A percentile compares a stretch with the other conserved stretches of the same genome.
Conservation (phyloP, 2,888 invertebrate species). For the Augochlorella aurata region DNA sequence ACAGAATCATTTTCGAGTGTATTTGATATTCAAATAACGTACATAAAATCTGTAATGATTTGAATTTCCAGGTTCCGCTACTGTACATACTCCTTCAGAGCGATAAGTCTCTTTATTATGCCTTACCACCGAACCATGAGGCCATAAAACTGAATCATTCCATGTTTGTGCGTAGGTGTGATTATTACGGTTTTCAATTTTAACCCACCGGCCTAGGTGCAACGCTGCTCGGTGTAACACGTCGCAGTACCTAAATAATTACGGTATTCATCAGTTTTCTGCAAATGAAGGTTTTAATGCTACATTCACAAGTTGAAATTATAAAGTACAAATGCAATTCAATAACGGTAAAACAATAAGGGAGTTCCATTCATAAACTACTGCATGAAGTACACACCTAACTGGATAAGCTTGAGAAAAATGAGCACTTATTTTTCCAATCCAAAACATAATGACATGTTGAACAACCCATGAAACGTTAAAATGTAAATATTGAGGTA, state of each 20-base stretch:
- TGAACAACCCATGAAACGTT: conserved; percentile 92
- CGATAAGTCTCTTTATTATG: conserved; percentile 89
- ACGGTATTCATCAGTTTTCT: conserved; percentile 43
- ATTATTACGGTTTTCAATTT: conserved; percentile 84
- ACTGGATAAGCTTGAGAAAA: conserved; percentile 84
- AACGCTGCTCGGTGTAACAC: conserved; percentile 93
- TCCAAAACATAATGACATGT: conserved; percentile 92
- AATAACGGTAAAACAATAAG: neutral
- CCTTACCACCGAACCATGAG: conserved; percentile 89
- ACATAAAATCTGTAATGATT: conserved; percentile 94
- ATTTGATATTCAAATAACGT: conserved; percentile 81
- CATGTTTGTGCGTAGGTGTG: conserved; percentile 84
- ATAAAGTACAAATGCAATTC: neutral
- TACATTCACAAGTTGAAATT: conserved; percentile 20
- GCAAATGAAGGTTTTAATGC: conserved; percentile 38
- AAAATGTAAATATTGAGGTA: conserved; percentile 86
- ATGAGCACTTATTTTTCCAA: conserved; percentile 88
- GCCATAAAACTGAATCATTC: conserved; percentile 87
- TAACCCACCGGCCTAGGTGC: conserved; percentile 92
- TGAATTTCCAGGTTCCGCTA: conserved; percentile 93
- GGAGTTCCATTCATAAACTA: neutral
- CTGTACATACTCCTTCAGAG: conserved; percentile 90
- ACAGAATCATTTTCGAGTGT: neutral
- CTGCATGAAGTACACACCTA: conserved; percentile 76
- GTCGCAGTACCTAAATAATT: conserved; percentile 87